Evolutionary conservation across 2,113 vertebrate species (phyloP), one percentile per base, ranked within the genome.

Genomic region (Strigops habroptila): DNA sequence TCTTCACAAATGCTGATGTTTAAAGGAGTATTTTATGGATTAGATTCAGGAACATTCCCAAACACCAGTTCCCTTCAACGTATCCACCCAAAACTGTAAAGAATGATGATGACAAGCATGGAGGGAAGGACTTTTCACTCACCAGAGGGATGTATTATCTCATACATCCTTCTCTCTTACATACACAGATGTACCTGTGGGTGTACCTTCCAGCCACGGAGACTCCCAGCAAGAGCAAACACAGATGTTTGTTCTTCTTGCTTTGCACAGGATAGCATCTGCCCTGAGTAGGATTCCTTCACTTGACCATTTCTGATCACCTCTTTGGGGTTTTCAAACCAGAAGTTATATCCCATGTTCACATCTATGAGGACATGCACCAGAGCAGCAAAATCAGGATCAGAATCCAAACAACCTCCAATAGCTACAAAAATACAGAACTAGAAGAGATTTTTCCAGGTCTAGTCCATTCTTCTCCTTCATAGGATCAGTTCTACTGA

Each of bases 151-250:
- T 25, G 8, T 41, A 39, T 78, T 63, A 39, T 17, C 27, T 70
- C 35, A 7, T 62, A 15, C 6, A 52, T 64, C 44, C 14, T 48
- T 16, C 14, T 74, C 12, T 39, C 57, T 82, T 17, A 6, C 2
- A 0, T 39, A 22, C 18, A 28, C 7, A 82, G 67, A 16, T 3
- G 0, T 43, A 23, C 3, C n/a, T 18, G 0, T 23, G 46, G 24
- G 8, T 23, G 24, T 21, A 33, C 12, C 9, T 63, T 69, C 24
- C 53, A 89, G 27, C 10, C 15, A 5, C 10, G 12, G 10, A 62
- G 30, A 35, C 7, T 57, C 21, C 33, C 59, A 81, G 13, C 57
- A 59, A 59, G 19, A 59, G 14, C 55, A 59, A n/a, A n/a, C 24
- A 19, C 1, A 60, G 27, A 37, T 22, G 8, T 27, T 75, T 23